Evolutionary conservation across 1,140 invertebrate genomes (phyloP), one percentile per base, ranked within the genome.

Genomic region (Zaprionus taronus): DNA sequence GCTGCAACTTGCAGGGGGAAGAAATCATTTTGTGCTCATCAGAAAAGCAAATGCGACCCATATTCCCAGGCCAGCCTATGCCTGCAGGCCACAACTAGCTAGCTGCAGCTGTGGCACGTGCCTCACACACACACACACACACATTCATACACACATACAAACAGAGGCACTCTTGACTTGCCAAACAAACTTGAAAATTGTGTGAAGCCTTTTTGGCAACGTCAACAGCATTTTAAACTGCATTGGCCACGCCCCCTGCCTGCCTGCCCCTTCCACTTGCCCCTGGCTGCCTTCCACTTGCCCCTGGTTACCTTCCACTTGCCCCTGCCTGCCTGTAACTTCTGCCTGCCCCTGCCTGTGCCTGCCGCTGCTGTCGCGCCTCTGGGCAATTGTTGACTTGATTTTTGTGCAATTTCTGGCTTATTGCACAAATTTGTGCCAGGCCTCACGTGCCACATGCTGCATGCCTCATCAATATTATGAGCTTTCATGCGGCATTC

Each of bases 331-430:
- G 20, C 1, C 20, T 20, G 20, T 20, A 20, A 53, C 22, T 22
- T 2, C 12, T 24, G 11, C 47, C 20, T 24, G 20, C n/a, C 41
- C 2, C 11, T 22, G 6, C 41, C 7, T 17, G 17, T 20, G 6
- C 31, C 51, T 74, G 69, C 61, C 53, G 34, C 12, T 56, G 38
- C 60, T 73, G 47, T 49, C 57, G 28, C 47, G 60, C 64, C 64
- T 57, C 22, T 44, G 64, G 64, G 51, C 64, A 67, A 67, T 67
- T 67, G 53, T 79, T 79, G 71, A 76, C 77, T 81, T 84, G 84
- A 87, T 87, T 87, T 87, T 90, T 77, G 80, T 87, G 79, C 85
- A 73, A 90, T 87, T 87, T 90, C 71, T 73, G 79, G 81, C 81
- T 84, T 90, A 87, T 87, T 87, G 83, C 79, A 84, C 81, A 81